These are phyloP conservation scores for Fulmarus glacialis DNA, from an alignment of 2,113 vertebrate genomes.

Conservation along the genomic window DNA sequence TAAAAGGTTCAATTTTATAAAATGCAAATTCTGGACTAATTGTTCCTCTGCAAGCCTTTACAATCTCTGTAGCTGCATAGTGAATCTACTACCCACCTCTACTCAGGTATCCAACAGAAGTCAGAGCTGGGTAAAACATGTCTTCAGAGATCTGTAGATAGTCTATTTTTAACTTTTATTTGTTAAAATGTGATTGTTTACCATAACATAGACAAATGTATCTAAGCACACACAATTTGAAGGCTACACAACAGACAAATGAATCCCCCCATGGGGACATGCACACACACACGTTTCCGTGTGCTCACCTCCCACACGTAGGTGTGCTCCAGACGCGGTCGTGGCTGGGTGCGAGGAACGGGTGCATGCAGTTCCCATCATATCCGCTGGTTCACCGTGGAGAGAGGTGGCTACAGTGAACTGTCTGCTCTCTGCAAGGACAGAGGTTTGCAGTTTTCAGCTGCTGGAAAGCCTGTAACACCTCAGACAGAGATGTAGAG, in stretches of 20 bases:
- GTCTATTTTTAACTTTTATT: background rate
- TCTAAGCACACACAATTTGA: background rate
- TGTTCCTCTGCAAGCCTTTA: background rate
- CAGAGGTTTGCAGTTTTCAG: background rate
- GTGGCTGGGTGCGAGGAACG: background rate
- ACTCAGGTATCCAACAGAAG: background rate
- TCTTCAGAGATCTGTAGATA: background rate
- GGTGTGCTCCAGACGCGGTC: background rate
- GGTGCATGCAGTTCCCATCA: background rate
- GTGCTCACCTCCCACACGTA: accelerated
- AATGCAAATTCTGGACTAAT: background rate
- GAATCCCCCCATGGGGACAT: accelerated
- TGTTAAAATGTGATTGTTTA: background rate
- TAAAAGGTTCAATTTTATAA: background rate
- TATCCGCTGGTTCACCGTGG: accelerated
- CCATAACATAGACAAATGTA: background rate
- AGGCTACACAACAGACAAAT: background rate
- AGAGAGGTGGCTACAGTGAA: background rate
- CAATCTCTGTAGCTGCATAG: background rate
- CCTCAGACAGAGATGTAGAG: background rate
- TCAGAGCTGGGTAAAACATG: background rate
- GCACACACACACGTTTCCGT: accelerated
- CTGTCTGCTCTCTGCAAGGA: background rate
- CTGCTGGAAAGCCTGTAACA: background rate
- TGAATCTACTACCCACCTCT: background rate